phyloP scores from a whole-genome alignment of 2,113 vertebrate species.

The Zapornia atra region DNA sequence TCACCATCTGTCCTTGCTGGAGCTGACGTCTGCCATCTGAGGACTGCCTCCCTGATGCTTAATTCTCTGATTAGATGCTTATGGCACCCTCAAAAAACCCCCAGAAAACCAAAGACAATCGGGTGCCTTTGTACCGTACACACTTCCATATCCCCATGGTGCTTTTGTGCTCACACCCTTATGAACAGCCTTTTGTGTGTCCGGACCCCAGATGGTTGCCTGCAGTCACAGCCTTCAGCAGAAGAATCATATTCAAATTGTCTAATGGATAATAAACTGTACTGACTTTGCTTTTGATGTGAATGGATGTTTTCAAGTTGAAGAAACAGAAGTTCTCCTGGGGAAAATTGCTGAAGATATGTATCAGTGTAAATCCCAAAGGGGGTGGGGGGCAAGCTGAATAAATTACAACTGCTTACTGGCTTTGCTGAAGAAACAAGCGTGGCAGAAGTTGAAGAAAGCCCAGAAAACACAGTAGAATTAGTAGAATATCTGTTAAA shows the following conservation, averaged over 20 bases:
- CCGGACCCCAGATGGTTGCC: slow-evolving; percentile 72
- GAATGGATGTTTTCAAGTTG: slow-evolving; percentile 32
- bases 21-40: slow-evolving; percentile 67
- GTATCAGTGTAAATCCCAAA: not conserved
- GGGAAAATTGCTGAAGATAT: slow-evolving; percentile 19
- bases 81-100: slow-evolving; percentile 24
- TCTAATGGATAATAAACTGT: slow-evolving; percentile 35
- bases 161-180: slow-evolving; percentile 19
- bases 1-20: slow-evolving; percentile 76
- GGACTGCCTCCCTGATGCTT: slow-evolving; percentile 48
- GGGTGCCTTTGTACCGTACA: slow-evolving; percentile 74
- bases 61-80: slow-evolving; percentile 36
- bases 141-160: slow-evolving; percentile 56
- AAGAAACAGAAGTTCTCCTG: slow-evolving; percentile 40
- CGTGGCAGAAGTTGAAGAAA: not conserved
- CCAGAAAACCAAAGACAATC: slow-evolving; percentile 68
- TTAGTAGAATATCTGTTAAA: not conserved
- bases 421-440: not conserved
- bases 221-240: slow-evolving; percentile 5
- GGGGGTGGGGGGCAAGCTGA: not conserved
- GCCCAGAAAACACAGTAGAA: not conserved
- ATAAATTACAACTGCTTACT: not conserved
- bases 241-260: slow-evolving; percentile 48
- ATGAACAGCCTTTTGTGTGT: slow-evolving; percentile 42
- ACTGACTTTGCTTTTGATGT: slow-evolving; percentile 9